Evolutionary conservation across 92 coral and sea anemone genomes (phyloP), one percentile per base, ranked within the genome.

Genomic region (Paramuricea clavata): DNA sequence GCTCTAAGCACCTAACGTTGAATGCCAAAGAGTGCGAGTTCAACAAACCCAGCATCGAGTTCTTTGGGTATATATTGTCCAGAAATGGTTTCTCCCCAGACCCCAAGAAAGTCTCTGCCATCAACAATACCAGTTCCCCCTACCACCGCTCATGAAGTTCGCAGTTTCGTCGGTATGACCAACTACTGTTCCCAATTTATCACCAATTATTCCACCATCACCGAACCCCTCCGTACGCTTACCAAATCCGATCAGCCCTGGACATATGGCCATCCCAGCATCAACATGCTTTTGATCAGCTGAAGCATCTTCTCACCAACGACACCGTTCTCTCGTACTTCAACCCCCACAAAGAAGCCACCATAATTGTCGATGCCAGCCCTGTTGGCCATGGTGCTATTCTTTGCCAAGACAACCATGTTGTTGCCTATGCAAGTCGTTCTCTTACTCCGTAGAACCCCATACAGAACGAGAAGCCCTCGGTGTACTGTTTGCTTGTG

Each of bases 21-120:
- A 61, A 85, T 49, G 3, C 50, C 6, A 22, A 52, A 33, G 73
- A 85, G 74, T 85, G 88, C 74, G 47, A 36, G 32, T 85, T 34
- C 88, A 52, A 60, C 61, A 85, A 85, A 69, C 23, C 68, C 16
- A 19, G 32, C 12, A 31, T 85, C 25, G 62, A 74, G 21, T 74
- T 85, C 83, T 72, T 62, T 31, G 88, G 88, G 0, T 84, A 71
- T 19, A 32, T 32, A 12, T 84, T 84, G 31, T 84, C 81, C n/a
- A 26, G 70, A 22, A 69, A 72, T 70, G 88, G 88, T 44, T 49
- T 84, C 11, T 52, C 70, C 26, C 81, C 88, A 52, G 88, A 84
- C 74, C 88, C 88, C 47, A 84, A 56, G 56, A 84, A 84, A 77
- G 88, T 84, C 19, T 57, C 52, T 26, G 52, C 85, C 52, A 79